Conservation (phyloP, 2,888 invertebrate genomes). For the Caenorhabditis becei region DNA sequence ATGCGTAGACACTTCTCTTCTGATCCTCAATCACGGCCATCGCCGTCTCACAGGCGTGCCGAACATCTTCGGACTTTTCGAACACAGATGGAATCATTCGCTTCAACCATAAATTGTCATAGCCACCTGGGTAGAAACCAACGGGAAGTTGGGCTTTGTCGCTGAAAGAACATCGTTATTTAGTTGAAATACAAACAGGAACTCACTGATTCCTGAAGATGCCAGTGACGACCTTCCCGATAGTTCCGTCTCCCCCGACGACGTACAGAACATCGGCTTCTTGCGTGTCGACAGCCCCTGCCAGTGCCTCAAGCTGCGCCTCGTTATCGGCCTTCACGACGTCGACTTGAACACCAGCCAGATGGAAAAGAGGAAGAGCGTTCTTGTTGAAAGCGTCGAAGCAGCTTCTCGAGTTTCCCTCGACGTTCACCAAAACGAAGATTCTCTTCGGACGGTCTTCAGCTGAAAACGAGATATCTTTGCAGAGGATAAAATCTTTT, state of each 20-base stretch:
- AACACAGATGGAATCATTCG: constrained; percentile 70
- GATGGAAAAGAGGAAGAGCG: constrained; percentile 77
- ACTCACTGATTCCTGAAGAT: constrained; percentile 69
- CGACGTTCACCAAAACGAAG: constrained; percentile 75
- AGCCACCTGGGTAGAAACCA: constrained; percentile 79
- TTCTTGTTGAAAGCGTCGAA: constrained; percentile 76
- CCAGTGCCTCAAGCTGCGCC: constrained; percentile 73
- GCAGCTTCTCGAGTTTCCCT: constrained; percentile 74
- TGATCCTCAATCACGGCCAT: constrained; percentile 79
- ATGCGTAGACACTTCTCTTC: constrained; percentile 45
- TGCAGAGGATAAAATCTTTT: background rate
- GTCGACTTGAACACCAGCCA: constrained; percentile 79
- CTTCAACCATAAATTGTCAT: constrained; percentile 69
- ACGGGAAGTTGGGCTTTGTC: constrained; percentile 70
- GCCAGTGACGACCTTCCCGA: constrained; percentile 74
- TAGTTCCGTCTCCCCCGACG: constrained; percentile 81
- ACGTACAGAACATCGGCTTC: constrained; percentile 79
- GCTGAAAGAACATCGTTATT: too few relatives aligned
- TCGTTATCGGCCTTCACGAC: constrained; percentile 73
- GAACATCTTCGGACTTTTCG: constrained; percentile 68
- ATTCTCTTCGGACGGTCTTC: constrained; percentile 74
- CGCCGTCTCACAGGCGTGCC: constrained; percentile 76
- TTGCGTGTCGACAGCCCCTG: constrained; percentile 72
- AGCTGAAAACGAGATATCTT: constrained; percentile 53
- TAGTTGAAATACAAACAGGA: background rate